Evolutionary conservation across 1,140 invertebrate genomes (phyloP).

Genomic region (Formica selysi): DNA sequence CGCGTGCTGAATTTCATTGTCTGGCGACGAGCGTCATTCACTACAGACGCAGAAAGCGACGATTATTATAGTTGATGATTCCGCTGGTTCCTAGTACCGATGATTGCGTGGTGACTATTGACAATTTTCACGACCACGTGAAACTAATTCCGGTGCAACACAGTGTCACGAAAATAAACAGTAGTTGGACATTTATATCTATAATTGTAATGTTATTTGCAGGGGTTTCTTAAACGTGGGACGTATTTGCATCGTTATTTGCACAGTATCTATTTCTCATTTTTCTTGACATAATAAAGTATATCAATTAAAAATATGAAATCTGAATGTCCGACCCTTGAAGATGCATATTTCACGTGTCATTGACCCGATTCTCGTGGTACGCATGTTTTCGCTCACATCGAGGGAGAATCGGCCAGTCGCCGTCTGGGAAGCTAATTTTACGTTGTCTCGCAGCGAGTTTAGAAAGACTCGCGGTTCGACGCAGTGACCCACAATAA

Average conservation of each 20-base stretch:
- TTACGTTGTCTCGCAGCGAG: conserved; percentile 20
- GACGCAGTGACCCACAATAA: conserved; percentile 40
- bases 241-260: background rate
- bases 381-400: conserved; percentile 25
- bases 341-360: conserved; percentile 14
- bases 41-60: background rate
- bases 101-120: conserved; percentile 11
- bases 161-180: conserved; percentile 35
- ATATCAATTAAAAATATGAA: background rate
- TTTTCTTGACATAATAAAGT: background rate
- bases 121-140: conserved; percentile 14
- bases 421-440: conserved; percentile 46
- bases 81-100: conserved; percentile 14
- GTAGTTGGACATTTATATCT: background rate
- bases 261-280: background rate
- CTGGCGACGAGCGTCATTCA: conserved; percentile 20
- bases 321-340: background rate
- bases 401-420: conserved; percentile 26
- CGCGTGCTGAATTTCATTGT: conserved; percentile 24
- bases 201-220: background rate
- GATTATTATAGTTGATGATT: conserved; percentile 56
- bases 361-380: conserved; percentile 39
- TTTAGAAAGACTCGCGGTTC: conserved; percentile 40
- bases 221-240: background rate
- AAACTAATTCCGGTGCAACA: conserved; percentile 13